phyloP scores from a whole-genome alignment of 92 coral and sea anemone genomes.

The Parazoanthus swiftii region DNA sequence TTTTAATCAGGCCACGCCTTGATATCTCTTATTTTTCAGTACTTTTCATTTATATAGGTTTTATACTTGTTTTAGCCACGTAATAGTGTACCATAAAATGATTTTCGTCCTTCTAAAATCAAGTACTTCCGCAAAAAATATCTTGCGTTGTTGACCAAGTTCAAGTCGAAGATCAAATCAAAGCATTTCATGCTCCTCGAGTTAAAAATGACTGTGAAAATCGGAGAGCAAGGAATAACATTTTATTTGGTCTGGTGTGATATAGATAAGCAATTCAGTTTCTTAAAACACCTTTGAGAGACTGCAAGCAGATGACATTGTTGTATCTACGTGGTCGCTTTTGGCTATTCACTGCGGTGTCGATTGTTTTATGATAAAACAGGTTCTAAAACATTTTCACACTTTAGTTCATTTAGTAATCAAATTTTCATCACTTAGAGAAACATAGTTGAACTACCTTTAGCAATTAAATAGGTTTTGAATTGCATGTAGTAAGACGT shows the following conservation, averaged over 20 bases:
- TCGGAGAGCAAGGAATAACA: neutral
- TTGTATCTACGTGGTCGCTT: neutral
- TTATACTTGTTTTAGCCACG: too few relatives aligned
- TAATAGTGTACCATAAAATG: too few relatives aligned
- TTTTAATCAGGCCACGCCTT: neutral
- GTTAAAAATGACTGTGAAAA: neutral
- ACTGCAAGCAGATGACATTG: neutral
- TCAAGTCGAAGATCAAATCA: neutral
- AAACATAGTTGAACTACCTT: neutral
- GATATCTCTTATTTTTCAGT: neutral
- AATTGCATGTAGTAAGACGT: neutral
- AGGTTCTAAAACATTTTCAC: neutral
- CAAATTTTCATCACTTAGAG: neutral
- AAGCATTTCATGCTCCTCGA: neutral
- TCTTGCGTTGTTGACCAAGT: neutral
- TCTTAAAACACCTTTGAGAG: neutral
- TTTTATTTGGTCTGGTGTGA: too few relatives aligned
- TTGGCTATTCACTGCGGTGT: conserved; percentile 2
- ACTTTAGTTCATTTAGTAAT: neutral
- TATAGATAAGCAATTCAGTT: neutral
- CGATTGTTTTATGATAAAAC: conserved; percentile 16
- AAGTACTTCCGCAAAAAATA: neutral
- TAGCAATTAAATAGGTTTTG: neutral
- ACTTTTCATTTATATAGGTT: neutral
- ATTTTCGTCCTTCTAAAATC: neutral